phyloP scores from a whole-genome alignment of 2,797 vertebrate species.

The Parauchenoglanis punctatus region DNA sequence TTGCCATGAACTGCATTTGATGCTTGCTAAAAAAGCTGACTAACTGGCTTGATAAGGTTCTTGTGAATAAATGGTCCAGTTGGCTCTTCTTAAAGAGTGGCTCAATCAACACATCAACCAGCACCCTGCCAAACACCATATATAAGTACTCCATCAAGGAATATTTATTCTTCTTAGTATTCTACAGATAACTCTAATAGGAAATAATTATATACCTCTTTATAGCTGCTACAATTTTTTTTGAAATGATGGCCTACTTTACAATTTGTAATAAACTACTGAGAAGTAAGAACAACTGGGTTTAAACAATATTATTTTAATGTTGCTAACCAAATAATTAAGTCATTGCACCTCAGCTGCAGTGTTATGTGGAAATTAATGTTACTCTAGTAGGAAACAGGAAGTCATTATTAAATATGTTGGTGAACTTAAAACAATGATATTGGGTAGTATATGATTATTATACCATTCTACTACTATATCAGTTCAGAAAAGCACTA shows the following conservation, averaged over 20 bases:
- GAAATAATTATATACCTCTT: not conserved
- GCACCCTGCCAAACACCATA: not conserved
- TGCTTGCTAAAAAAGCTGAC: not conserved
- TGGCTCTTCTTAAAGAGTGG: not conserved
- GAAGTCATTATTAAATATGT: not conserved
- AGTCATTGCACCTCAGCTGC: not conserved
- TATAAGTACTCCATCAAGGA: not conserved
- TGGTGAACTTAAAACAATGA: not conserved
- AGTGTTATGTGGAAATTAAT: not conserved
- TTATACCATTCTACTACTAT: not conserved
- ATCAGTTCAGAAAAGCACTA: not conserved
- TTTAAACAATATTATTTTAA: constrained; percentile 1
- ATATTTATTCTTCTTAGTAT: not conserved
- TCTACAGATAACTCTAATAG: not conserved
- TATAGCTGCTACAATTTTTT: not conserved
- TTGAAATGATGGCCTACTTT: not conserved
- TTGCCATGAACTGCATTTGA: not conserved
- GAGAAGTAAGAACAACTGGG: not conserved
- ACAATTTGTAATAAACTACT: not conserved
- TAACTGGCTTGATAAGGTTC: not conserved
- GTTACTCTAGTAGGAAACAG: not conserved
- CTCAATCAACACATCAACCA: not conserved
- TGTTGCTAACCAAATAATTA: not conserved
- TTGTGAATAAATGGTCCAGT: not conserved
- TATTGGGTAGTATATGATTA: not conserved